Evolutionary conservation across 1,140 invertebrate genomes (phyloP), one percentile per base, ranked within the genome.

Genomic region (Acyrthosiphon pisum): DNA sequence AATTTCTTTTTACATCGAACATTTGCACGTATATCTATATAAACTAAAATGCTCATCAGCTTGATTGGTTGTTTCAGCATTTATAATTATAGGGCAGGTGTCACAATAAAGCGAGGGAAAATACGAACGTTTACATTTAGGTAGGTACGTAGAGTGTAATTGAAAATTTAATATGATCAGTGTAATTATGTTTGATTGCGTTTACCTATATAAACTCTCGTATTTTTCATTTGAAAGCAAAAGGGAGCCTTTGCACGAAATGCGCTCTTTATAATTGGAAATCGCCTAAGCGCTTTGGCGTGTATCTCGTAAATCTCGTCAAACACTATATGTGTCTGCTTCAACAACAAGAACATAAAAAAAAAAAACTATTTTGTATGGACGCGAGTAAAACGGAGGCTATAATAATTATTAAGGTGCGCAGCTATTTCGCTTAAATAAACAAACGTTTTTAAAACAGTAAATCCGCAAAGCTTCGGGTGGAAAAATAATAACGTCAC

Each of bases 351-450:
- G 6, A 76, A 76, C 60, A n/a, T 2, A 23, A 68, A 14, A 68
- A n/a, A n/a, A 76, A 76, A 76, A n/a, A 76, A 18, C 30, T 76
- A 18, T 76, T 35, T 76, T 76, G 4, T 76, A 76, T 14, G 14
- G 3, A n/a, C 11, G 30, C 30, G 60, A n/a, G 30, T 68, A 68
- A 68, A 68, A 18, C 30, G 30, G 30, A 76, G n/a, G n/a, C 30
- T 76, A 76, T 20, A 76, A 76, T 76, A 35, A 76, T 76, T 60
- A 30, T 60, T 76, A n/a, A 76, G 60, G 60, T n/a, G 14, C 60
- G n/a, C 60, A 76, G 60, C n/a, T n/a, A n/a, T 76, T 76, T 76
- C 60, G n/a, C n/a, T 76, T 76, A 76, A 76, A 76, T 76, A 76
- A 76, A 76, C 60, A 76, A n/a, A 76, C 60, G 60, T 76, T 76